phyloP scores from a whole-genome alignment of 2,113 vertebrate species.

The Sinocyclocheilus anshuiensis region DNA sequence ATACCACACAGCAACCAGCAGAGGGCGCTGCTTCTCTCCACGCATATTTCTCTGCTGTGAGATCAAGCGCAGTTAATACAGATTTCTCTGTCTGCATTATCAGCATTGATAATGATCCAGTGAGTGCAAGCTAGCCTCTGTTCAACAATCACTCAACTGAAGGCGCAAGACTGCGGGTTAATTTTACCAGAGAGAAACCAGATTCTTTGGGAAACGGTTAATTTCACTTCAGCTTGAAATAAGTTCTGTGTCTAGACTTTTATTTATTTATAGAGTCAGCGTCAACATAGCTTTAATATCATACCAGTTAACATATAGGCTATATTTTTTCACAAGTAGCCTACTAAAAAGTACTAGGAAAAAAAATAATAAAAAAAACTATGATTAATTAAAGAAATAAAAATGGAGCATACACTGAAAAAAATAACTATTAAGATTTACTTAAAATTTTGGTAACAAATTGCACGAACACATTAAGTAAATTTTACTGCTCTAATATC shows the following conservation, averaged over 20 bases:
- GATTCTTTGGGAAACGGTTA: too few relatives aligned
- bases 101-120: neutral
- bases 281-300: neutral
- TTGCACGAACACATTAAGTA: too few relatives aligned
- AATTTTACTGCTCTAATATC: too few relatives aligned
- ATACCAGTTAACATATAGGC: too few relatives aligned
- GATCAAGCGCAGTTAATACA: neutral
- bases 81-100: neutral
- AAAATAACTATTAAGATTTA: too few relatives aligned
- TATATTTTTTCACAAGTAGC: too few relatives aligned
- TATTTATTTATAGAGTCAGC: neutral
- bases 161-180: neutral
- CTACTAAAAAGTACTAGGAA: too few relatives aligned
- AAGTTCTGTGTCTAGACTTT: neutral
- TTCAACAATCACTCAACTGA: neutral
- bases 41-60: neutral
- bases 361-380: too few relatives aligned
- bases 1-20: constrained; percentile 42
- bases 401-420: neutral
- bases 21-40: constrained; percentile 42
- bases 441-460: too few relatives aligned
- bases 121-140: neutral
- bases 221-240: neutral
- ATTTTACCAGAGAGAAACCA: neutral
- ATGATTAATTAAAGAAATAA: too few relatives aligned